Evolutionary conservation across 2,113 vertebrate genomes (phyloP), one percentile per base, ranked within the genome.

Genomic region (Eclectus roratus): DNA sequence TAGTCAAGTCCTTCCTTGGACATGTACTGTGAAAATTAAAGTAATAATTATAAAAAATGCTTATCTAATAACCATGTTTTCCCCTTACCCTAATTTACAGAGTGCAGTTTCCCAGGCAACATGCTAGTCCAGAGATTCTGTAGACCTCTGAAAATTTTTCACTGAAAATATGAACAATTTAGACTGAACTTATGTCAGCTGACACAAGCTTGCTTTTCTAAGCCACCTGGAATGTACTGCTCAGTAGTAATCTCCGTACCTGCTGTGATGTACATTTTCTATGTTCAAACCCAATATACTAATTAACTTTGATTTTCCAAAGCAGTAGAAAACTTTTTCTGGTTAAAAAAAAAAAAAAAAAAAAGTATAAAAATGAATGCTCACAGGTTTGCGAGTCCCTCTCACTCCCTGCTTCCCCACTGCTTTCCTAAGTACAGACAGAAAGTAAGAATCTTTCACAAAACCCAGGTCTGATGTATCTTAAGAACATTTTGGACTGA

Each of bases 91-190:
- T 89, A 88, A 91, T 89, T 92, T 85, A 82, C 3, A 1, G 49
- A 61, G 56, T 58, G 10, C 58, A 58, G 87, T 96, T 96, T 95
- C 94, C 96, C 66, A 94, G 91, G 93, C 84, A 95, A 95, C 91
- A 85, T 70, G 41, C 65, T 85, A 76, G 73, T 35, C 52, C 76
- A 63, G 31, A 47, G 78, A 93, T 46, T 18, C 68, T 90, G 55
- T 15, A 96, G 76, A 88, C 76, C 79, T 93, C 85, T 89, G 63
- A 76, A 93, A 6, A 50, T 68, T 91, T 77, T 91, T 76, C 70
- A 82, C 70, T 68, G 56, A 79, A 77, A 90, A 88, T 70, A 58
- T 13, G 50, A 93, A 28, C 41, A 11, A 17, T 20, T 85, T 80
- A 94, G 76, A 52, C 44, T 56, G 44, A 68, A 65, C 23, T 81